Percentiles rank a stretch among this genome's conserved stretches.
These are phyloP conservation scores for Tricholauxania praeusta DNA, from an alignment of 2,888 invertebrate genomes.

Conservation along the genomic window DNA sequence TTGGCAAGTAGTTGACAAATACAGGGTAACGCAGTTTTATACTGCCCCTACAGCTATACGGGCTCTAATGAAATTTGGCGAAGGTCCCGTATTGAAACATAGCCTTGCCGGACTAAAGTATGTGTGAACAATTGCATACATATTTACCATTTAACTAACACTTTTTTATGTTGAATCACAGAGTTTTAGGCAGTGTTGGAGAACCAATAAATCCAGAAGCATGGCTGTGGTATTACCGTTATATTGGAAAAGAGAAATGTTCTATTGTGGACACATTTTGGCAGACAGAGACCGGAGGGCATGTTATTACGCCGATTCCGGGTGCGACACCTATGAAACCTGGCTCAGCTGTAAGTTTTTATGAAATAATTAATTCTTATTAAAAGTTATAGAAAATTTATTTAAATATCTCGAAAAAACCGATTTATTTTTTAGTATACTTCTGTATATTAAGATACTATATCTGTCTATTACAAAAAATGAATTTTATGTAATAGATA, in stretches of 20 bases:
- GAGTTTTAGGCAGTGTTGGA: conserved; percentile 95
- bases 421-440: too few relatives aligned
- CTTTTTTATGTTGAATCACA: conserved; percentile 70
- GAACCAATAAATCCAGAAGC: conserved; percentile 99
- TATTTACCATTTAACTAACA: conserved; percentile 21
- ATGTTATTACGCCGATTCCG: conserved; percentile 94
- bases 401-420: too few relatives aligned
- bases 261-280: conserved; percentile 98
- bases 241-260: conserved; percentile 84
- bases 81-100: conserved; percentile 83
- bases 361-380: too few relatives aligned
- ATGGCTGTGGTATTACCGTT: conserved; percentile 94
- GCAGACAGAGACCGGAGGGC: conserved; percentile 99
- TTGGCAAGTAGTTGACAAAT: conserved; percentile 94
- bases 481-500: too few relatives aligned
- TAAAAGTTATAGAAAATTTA: too few relatives aligned
- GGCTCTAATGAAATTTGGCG: conserved; percentile 95
- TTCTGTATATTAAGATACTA: too few relatives aligned
- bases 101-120: conserved; percentile 64
- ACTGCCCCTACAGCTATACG: conserved; percentile 98
- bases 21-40: conserved; percentile 95
- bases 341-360: conserved; percentile 88
- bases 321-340: conserved; percentile 98
- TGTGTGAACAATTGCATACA: conserved; percentile 38
- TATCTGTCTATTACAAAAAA: too few relatives aligned